Evolutionary conservation across 2,888 invertebrate species (phyloP).

Genomic region (Himalopsyche tibetana): DNA sequence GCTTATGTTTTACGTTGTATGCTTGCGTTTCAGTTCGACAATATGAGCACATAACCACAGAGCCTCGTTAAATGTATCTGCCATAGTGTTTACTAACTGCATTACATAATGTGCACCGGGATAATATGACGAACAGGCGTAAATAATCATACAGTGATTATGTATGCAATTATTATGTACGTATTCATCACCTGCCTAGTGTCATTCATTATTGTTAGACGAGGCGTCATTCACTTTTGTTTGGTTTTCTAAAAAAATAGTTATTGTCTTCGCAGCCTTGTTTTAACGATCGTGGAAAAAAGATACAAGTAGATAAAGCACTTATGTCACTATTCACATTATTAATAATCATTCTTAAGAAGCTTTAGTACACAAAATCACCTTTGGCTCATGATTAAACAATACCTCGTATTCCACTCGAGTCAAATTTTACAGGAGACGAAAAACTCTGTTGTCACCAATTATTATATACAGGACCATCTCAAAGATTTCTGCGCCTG

Average conservation of each 20-base stretch:
- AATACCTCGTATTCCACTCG: too few relatives aligned
- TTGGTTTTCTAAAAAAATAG: background rate
- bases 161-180: slow-evolving; percentile 15
- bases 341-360: background rate
- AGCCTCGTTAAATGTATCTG: background rate
- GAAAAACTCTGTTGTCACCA: too few relatives aligned
- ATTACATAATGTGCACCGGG: background rate
- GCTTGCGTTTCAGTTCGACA: too few relatives aligned
- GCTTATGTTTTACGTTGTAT: too few relatives aligned
- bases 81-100: background rate
- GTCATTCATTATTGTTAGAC: slow-evolving; percentile 14
- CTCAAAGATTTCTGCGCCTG: too few relatives aligned
- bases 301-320: background rate
- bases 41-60: background rate
- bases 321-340: background rate
- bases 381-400: too few relatives aligned
- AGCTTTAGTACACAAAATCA: background rate
- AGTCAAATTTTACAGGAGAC: too few relatives aligned
- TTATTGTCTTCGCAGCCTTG: background rate
- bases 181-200: background rate
- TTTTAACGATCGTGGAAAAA: slow-evolving; percentile 26
- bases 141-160: slow-evolving; percentile 9
- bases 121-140: slow-evolving; percentile 2
- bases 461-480: too few relatives aligned
- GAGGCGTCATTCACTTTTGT: slow-evolving; percentile 10